Evolutionary conservation across 2,113 vertebrate species (phyloP).

Genomic region (Spilogale gracilis): DNA sequence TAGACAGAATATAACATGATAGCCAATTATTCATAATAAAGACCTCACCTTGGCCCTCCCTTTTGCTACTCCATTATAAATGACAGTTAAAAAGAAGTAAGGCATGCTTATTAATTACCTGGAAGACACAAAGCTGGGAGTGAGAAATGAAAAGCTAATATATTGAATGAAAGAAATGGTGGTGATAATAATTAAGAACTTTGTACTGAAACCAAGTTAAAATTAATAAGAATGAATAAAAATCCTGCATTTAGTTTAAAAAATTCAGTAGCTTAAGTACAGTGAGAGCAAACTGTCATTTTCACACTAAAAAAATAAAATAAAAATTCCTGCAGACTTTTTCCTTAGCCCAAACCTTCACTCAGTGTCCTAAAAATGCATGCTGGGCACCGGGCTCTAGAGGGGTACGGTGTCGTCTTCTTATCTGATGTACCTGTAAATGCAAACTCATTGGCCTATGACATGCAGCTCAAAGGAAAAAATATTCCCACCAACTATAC

Average conservation of each 20-base stretch:
- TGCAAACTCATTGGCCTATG: background rate
- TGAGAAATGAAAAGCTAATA: background rate
- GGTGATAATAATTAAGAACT: background rate
- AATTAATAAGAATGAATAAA: conserved; percentile 33
- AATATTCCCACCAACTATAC: background rate
- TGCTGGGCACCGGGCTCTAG: background rate
- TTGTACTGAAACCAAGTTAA: conserved; percentile 13
- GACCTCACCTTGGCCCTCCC: background rate
- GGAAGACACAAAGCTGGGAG: background rate
- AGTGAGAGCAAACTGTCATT: background rate
- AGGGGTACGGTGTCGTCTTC: background rate
- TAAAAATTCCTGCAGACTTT: background rate
- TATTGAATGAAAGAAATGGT: background rate
- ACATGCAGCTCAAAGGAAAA: background rate
- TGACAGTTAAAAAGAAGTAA: background rate
- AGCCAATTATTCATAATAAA: conserved; percentile 25
- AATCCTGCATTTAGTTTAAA: conserved; percentile 52
- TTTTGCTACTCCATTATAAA: background rate
- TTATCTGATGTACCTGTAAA: background rate
- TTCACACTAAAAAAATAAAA: conserved; percentile 14
- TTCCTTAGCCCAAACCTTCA: background rate
- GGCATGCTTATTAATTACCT: background rate
- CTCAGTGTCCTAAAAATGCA: background rate
- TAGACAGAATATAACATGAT: background rate
- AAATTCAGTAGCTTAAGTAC: background rate